Evolutionary conservation across 2,888 invertebrate species (phyloP).

Genomic region (Congeria kusceri): DNA sequence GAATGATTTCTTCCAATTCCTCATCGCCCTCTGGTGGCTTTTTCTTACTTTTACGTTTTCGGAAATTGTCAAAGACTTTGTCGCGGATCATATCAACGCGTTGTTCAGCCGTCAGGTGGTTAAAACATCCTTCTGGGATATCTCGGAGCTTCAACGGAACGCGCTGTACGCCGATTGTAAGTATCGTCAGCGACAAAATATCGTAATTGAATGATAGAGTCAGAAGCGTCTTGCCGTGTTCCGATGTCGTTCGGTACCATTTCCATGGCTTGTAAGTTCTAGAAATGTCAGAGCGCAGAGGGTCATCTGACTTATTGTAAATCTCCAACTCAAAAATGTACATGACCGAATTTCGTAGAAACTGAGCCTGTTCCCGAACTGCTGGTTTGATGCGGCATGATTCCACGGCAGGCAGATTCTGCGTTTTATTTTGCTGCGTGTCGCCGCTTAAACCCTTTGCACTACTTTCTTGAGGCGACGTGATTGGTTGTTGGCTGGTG

Average conservation of each 20-base stretch:
- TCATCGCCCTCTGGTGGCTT: slow-evolving; percentile 7
- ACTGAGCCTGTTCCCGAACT: slow-evolving; percentile 42
- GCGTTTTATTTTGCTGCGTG: too few species aligned
- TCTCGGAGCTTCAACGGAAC: slow-evolving; percentile 75
- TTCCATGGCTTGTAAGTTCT: slow-evolving; percentile 75
- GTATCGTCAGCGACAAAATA: slow-evolving; percentile 79
- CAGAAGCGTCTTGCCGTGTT: slow-evolving; percentile 82
- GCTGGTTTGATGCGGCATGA: slow-evolving; percentile 43
- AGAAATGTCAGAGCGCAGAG: slow-evolving; percentile 55
- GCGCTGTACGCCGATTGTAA: slow-evolving; percentile 81
- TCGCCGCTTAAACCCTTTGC: too few species aligned
- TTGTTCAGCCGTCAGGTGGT: slow-evolving; percentile 62
- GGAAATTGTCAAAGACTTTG: slow-evolving; percentile 71
- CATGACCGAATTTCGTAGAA: slow-evolving; percentile 47
- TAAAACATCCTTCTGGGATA: slow-evolving; percentile 79
- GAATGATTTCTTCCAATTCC: slow-evolving; percentile 24
- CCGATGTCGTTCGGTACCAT: slow-evolving; percentile 80
- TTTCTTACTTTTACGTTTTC: slow-evolving; percentile 26
- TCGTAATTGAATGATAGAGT: slow-evolving; percentile 83
- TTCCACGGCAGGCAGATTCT: too few species aligned
- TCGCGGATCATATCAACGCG: slow-evolving; percentile 63
- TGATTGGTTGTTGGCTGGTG: too few species aligned
- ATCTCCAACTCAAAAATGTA: slow-evolving; percentile 65
- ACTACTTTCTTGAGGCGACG: too few species aligned
- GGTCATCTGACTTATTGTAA: slow-evolving; percentile 62